Evolutionary conservation across 1,140 invertebrate species (phyloP).

Genomic region (Neodiprion pinetum): DNA sequence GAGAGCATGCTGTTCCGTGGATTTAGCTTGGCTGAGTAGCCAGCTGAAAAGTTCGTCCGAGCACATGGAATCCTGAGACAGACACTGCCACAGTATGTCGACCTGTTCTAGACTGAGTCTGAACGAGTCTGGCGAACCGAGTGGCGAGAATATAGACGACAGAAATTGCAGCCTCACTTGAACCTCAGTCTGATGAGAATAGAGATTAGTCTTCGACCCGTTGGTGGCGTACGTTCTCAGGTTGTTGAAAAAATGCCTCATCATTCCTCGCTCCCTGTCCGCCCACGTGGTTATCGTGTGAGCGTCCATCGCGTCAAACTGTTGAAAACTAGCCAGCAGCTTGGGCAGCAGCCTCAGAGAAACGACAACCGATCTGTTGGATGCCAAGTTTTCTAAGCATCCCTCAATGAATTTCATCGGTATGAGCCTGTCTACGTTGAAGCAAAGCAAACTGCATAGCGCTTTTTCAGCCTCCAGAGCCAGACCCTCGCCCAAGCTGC

Average conservation of each 20-base stretch:
- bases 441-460: slow-evolving; percentile 86
- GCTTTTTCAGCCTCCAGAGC: slow-evolving; percentile 92
- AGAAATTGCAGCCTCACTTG: slow-evolving; percentile 91
- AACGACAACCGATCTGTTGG: slow-evolving; percentile 87
- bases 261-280: slow-evolving; percentile 88
- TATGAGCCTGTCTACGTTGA: slow-evolving; percentile 86
- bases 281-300: slow-evolving; percentile 88
- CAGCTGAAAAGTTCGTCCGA: slow-evolving; percentile 92
- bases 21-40: slow-evolving; percentile 88
- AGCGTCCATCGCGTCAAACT: slow-evolving; percentile 82
- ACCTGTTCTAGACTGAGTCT: slow-evolving; percentile 88
- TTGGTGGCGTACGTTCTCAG: slow-evolving; percentile 68
- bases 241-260: slow-evolving; percentile 91
- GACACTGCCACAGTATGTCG: slow-evolving; percentile 88
- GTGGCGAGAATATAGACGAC: slow-evolving; percentile 88
- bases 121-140: slow-evolving; percentile 89
- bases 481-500: slow-evolving; percentile 84
- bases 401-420: slow-evolving; percentile 95
- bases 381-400: slow-evolving; percentile 88
- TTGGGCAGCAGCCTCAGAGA: slow-evolving; percentile 89
- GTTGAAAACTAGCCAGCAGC: slow-evolving; percentile 90
- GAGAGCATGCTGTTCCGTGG: slow-evolving; percentile 89
- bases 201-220: slow-evolving; percentile 61
- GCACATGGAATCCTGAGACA: slow-evolving; percentile 82
- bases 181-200: slow-evolving; percentile 88